phyloP scores from a whole-genome alignment of 2,888 invertebrate genomes.

The Tetrapedia diversipes region DNA sequence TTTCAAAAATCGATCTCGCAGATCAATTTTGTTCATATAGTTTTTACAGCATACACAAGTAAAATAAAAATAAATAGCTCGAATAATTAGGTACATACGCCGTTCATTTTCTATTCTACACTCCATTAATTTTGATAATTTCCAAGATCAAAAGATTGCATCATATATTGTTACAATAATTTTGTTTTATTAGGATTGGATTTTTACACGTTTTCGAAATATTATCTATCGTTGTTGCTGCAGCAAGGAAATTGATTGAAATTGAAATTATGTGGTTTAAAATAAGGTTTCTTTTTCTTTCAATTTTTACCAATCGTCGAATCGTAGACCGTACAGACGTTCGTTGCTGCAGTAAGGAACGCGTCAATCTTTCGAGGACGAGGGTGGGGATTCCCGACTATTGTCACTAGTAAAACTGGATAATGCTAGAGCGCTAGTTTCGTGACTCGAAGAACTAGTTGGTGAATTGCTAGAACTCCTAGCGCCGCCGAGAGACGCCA shows the following conservation, averaged over 20 bases:
- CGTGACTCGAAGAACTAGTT: slow-evolving; percentile 77
- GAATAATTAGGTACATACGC: slow-evolving; percentile 44
- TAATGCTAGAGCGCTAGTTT: slow-evolving; percentile 72
- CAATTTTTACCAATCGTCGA: slow-evolving; percentile 58
- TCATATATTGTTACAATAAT: slow-evolving; percentile 32
- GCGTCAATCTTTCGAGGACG: slow-evolving; percentile 78
- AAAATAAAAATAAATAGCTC: slow-evolving; percentile 60
- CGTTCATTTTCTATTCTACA: slow-evolving; percentile 39
- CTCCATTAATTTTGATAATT: slow-evolving; percentile 48
- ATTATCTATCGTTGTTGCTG: slow-evolving; percentile 25
- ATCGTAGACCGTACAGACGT: slow-evolving; percentile 51
- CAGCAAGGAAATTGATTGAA: slow-evolving; percentile 35
- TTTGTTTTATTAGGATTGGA: slow-evolving; percentile 14
- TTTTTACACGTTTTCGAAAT: slow-evolving; percentile 9
- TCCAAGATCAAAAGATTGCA: slow-evolving; percentile 15
- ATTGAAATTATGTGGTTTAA: slow-evolving; percentile 1
- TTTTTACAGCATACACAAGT: slow-evolving; percentile 24
- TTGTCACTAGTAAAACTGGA: slow-evolving; percentile 87
- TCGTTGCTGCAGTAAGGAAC: slow-evolving; percentile 61
- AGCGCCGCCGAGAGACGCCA: slow-evolving; percentile 78
- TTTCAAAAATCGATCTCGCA: slow-evolving; percentile 24
- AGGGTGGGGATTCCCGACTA: slow-evolving; percentile 87
- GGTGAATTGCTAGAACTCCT: slow-evolving; percentile 81
- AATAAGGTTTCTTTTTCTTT: neutral
- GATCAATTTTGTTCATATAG: slow-evolving; percentile 19